Percentiles rank a stretch among this genome's conserved stretches.
phyloP scores from a whole-genome alignment of 2,113 vertebrate species.

The Varanus komodoensis region DNA sequence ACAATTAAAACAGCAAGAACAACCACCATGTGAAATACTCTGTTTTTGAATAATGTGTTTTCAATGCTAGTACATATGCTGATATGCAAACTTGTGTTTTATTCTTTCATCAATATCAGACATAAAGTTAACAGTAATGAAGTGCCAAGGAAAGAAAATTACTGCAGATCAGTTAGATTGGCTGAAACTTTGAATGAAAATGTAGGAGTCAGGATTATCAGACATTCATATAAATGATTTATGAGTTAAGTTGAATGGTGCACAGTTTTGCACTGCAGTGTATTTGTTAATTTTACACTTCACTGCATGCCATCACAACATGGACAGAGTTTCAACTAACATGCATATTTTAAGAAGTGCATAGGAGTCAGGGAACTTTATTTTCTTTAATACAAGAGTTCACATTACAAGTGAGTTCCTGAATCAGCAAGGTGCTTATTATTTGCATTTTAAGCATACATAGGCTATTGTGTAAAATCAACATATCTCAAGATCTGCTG shows the following conservation, averaged over 20 bases:
- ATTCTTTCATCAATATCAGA: neutral
- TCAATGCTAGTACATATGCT: neutral
- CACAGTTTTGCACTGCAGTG: neutral
- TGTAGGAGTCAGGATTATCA: constrained; percentile 9
- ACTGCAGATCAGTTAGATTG: neutral
- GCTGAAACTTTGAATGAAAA: constrained; percentile 10
- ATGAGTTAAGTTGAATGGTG: neutral
- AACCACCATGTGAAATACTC: neutral
- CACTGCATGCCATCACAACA: constrained; percentile 20
- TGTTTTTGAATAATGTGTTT: constrained; percentile 1
- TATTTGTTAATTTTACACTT: constrained; percentile 37
- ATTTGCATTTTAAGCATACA: neutral
- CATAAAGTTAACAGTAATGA: neutral
- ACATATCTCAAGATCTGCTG: neutral
- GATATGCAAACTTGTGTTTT: neutral
- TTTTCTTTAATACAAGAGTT: constrained; percentile 23
- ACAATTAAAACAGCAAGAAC: neutral
- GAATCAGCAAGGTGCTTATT: neutral
- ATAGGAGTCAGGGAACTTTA: neutral
- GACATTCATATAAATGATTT: neutral
- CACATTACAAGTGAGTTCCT: neutral
- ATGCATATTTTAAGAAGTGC: constrained; percentile 27
- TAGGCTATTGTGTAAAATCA: neutral
- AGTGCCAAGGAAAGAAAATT: neutral
- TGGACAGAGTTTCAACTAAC: neutral